Evolutionary conservation across 2,888 invertebrate species (phyloP).

Genomic region (Latrodectus elegans): DNA sequence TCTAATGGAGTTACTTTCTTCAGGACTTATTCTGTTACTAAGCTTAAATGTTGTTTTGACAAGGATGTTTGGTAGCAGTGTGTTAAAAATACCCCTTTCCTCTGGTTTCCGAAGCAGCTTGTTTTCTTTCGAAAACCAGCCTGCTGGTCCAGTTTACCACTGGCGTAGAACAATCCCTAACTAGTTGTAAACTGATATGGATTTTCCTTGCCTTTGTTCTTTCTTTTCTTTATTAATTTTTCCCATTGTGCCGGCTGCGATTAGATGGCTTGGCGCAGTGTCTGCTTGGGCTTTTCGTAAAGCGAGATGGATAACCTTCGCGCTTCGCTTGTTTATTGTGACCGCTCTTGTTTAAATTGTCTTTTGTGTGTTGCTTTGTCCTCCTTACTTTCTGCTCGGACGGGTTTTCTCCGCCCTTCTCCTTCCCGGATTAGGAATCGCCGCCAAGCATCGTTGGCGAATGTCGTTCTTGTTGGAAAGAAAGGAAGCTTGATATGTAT

Average conservation of each 20-base stretch:
- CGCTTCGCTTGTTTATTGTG: slow-evolving; percentile 43
- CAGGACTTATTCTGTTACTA: too few relatives aligned
- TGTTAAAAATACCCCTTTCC: too few relatives aligned
- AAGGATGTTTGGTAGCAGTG: too few relatives aligned
- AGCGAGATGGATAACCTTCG: slow-evolving; percentile 38
- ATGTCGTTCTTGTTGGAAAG: not conserved
- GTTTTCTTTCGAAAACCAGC: too few relatives aligned
- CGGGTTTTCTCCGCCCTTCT: not conserved
- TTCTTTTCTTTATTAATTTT: not conserved
- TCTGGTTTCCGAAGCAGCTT: too few relatives aligned
- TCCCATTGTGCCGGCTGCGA: not conserved
- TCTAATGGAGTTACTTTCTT: too few relatives aligned
- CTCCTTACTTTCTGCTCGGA: not conserved
- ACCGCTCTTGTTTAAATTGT: slow-evolving; percentile 21
- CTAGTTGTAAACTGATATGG: slow-evolving; percentile 29
- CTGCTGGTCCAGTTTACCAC: too few relatives aligned
- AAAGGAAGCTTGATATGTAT: too few relatives aligned
- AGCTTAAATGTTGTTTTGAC: too few relatives aligned
- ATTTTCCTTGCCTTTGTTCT: slow-evolving; percentile 34
- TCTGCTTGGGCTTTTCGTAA: slow-evolving; percentile 13
- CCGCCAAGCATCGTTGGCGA: too few relatives aligned
- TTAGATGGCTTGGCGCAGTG: slow-evolving; percentile 1
- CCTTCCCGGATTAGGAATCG: too few relatives aligned
- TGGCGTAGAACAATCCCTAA: not conserved
- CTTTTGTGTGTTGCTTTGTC: slow-evolving; percentile 1